These are phyloP conservation scores for Macaria notata DNA, from an alignment of 2,888 invertebrate genomes.

Conservation along the genomic window DNA sequence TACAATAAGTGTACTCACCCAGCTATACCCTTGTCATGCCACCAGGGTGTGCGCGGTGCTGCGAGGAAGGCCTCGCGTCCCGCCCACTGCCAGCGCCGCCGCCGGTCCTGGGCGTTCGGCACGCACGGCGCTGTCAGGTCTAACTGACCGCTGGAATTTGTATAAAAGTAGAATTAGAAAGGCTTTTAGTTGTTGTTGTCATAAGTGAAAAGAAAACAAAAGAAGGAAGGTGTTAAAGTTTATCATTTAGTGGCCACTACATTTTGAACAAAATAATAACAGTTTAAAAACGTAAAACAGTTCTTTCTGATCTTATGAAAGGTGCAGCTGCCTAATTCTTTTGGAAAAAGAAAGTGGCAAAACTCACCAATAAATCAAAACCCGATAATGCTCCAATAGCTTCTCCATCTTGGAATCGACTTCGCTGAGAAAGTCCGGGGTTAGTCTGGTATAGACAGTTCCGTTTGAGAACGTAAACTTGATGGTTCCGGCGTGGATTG, in stretches of 20 bases:
- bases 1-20: slow-evolving; percentile 47
- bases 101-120: slow-evolving; percentile 51
- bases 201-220: too few species aligned
- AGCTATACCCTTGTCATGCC: slow-evolving; percentile 48
- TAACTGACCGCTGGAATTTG: slow-evolving; percentile 58
- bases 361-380: slow-evolving; percentile 83
- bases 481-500: slow-evolving; percentile 88
- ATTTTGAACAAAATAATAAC: too few species aligned
- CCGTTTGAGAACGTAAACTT: slow-evolving; percentile 54
- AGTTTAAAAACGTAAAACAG: too few species aligned
- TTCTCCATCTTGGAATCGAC: slow-evolving; percentile 82
- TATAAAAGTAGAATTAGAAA: neutral
- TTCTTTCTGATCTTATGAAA: too few species aligned
- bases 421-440: slow-evolving; percentile 85
- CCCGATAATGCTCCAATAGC: slow-evolving; percentile 83
- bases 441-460: slow-evolving; percentile 56
- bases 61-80: slow-evolving; percentile 49
- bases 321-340: too few species aligned
- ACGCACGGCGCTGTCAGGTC: slow-evolving; percentile 64
- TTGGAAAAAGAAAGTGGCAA: too few species aligned
- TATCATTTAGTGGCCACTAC: too few species aligned
- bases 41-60: slow-evolving; percentile 61
- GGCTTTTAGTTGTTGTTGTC: too few species aligned
- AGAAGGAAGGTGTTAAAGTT: too few species aligned
- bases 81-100: slow-evolving; percentile 62